Percentiles rank a stretch among this genome's conserved stretches.
phyloP scores from a whole-genome alignment of 2,888 invertebrate genomes.

The Diloba caeruleocephala region DNA sequence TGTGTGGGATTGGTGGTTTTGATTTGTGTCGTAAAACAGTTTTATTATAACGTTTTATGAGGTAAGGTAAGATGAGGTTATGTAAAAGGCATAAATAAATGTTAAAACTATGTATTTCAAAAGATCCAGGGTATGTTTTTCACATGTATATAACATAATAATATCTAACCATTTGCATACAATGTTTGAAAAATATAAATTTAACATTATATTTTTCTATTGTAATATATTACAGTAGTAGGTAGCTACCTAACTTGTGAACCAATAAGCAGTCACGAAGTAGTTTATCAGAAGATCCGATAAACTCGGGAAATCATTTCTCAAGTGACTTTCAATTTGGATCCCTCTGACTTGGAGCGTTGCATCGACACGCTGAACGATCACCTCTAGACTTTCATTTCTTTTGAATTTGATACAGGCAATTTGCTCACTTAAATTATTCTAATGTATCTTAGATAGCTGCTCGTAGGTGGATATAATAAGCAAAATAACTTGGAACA shows the following conservation, averaged over 20 bases:
- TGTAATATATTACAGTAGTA: not conserved
- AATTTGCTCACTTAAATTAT: slow-evolving; percentile 37
- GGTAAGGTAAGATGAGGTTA: not conserved
- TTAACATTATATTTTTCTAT: not conserved
- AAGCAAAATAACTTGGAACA: too few relatives aligned
- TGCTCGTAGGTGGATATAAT: not conserved
- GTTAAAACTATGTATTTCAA: not conserved
- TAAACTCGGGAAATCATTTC: slow-evolving; percentile 65
- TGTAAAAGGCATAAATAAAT: not conserved
- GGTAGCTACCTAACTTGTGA: slow-evolving; percentile 9
- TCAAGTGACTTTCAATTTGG: slow-evolving; percentile 71
- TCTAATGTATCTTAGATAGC: slow-evolving; percentile 24
- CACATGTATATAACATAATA: not conserved
- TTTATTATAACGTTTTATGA: slow-evolving; percentile 23
- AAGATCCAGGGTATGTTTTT: not conserved
- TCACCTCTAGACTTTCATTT: slow-evolving; percentile 48
- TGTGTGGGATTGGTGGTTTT: slow-evolving; percentile 19
- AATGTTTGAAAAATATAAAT: too few relatives aligned
- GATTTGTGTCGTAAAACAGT: slow-evolving; percentile 22
- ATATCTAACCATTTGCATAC: too few relatives aligned
- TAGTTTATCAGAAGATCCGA: slow-evolving; percentile 47
- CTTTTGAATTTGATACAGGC: slow-evolving; percentile 39
- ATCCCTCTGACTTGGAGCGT: slow-evolving; percentile 54
- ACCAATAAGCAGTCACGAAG: slow-evolving; percentile 36
- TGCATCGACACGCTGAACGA: slow-evolving; percentile 46